These are phyloP conservation scores for Ditylenchus dipsaci DNA, from an alignment of 1,140 invertebrate species.

Conservation along the genomic window DNA sequence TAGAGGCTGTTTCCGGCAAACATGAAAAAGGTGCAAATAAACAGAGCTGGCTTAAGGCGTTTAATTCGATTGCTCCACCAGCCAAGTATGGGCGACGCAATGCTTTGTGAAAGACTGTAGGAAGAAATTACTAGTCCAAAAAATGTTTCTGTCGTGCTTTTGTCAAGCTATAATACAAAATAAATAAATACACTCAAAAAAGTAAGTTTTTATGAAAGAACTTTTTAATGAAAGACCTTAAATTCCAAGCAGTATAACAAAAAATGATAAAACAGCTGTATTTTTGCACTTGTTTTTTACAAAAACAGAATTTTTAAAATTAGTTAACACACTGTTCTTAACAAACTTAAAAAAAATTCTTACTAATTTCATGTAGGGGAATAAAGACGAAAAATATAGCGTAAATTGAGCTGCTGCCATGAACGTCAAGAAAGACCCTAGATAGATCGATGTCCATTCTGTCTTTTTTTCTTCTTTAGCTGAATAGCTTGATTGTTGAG, in stretches of 20 bases:
- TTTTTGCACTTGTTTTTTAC: too few species aligned
- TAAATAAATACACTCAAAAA: too few species aligned
- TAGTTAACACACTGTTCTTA: too few species aligned
- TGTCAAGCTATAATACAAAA: too few species aligned
- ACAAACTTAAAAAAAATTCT: too few species aligned
- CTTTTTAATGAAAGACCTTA: too few species aligned
- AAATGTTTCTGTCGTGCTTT: conserved; percentile 47
- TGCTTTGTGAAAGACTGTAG: conserved; percentile 60
- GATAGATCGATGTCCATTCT: conserved; percentile 37
- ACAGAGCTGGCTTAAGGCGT: not conserved
- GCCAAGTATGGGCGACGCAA: conserved; percentile 24
- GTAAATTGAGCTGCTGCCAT: conserved; percentile 42
- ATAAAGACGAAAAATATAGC: conserved; percentile 40
- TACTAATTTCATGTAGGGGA: conserved; percentile 52
- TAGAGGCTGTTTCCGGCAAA: conserved; percentile 14
- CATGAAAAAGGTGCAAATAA: conserved; percentile 8
- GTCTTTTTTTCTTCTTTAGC: not conserved
- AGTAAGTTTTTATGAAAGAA: too few species aligned
- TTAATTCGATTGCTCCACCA: conserved; percentile 8
- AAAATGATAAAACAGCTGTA: too few species aligned
- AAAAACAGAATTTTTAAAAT: too few species aligned
- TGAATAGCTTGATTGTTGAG: too few species aligned
- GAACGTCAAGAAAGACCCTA: conserved; percentile 33
- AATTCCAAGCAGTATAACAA: too few species aligned
- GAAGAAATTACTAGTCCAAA: conserved; percentile 60